These are phyloP conservation scores for Chiridota heheva DNA, from an alignment of 35 echinoderm and acorn worm genomes.

Conservation along the genomic window DNA sequence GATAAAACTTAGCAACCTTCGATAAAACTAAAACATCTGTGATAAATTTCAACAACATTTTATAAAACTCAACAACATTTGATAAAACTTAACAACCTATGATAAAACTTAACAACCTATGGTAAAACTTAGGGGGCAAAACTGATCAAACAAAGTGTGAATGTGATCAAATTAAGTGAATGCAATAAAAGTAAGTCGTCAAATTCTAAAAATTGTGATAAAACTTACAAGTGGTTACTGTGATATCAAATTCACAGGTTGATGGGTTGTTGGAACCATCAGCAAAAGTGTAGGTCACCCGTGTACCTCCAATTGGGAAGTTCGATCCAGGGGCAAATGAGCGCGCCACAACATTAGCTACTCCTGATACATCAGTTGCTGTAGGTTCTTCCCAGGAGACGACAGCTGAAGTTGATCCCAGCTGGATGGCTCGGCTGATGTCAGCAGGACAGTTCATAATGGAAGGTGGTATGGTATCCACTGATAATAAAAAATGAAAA, in stretches of 20 bases:
- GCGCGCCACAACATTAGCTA: not conserved
- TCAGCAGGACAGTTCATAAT: conserved; percentile 58
- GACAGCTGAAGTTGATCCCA: conserved; percentile 15
- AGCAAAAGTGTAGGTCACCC: conserved; percentile 50
- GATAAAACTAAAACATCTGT: too few relatives aligned
- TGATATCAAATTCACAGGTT: conserved; percentile 51
- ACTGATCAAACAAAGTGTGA: not conserved
- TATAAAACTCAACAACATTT: too few relatives aligned
- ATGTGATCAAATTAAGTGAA: not conserved
- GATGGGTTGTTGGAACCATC: conserved; percentile 56
- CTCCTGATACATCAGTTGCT: conserved; percentile 60
- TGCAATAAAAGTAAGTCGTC: not conserved
- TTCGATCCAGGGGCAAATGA: conserved; percentile 22
- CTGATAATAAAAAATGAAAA: conserved; percentile 20
- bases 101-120: too few relatives aligned
- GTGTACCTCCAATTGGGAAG: conserved; percentile 35
- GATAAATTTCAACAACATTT: too few relatives aligned
- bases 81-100: too few relatives aligned
- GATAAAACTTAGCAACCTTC: too few relatives aligned
- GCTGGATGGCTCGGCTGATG: conserved; percentile 38
- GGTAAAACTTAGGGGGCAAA: too few relatives aligned
- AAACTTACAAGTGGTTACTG: conserved; percentile 35
- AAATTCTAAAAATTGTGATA: not conserved
- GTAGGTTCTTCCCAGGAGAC: conserved; percentile 47
- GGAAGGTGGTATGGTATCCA: conserved; percentile 46